phyloP scores from a whole-genome alignment of 2,113 vertebrate species.

The Rhegmatorhina hoffmannsi region DNA sequence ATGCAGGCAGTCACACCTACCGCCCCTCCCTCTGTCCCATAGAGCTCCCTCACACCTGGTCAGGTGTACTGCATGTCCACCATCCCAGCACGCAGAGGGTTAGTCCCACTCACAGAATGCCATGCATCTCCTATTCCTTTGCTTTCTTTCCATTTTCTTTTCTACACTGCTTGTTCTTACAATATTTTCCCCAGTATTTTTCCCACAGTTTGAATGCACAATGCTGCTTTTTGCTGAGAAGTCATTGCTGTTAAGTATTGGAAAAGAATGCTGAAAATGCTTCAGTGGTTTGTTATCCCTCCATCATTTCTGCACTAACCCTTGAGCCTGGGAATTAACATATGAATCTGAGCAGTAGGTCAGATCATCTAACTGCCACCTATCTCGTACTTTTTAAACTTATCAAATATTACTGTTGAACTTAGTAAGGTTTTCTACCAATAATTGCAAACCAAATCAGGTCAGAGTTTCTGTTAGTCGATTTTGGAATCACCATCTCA shows the following conservation, averaged over 20 bases:
- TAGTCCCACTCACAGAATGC: neutral
- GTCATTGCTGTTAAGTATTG: neutral
- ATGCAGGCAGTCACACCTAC: neutral
- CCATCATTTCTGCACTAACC: neutral
- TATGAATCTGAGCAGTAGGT: neutral
- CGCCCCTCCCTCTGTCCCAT: neutral
- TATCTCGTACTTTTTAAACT: neutral
- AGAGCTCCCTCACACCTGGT: neutral
- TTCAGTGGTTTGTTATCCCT: neutral
- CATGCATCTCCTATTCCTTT: neutral
- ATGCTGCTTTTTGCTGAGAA: neutral
- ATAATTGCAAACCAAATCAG: neutral
- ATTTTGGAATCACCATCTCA: neutral
- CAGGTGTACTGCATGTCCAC: neutral
- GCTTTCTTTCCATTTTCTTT: constrained; percentile 20
- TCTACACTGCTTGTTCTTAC: neutral
- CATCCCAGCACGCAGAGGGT: neutral
- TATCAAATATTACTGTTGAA: neutral
- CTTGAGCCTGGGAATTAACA: neutral
- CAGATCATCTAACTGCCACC: neutral
- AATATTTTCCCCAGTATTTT: neutral
- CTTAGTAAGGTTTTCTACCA: neutral
- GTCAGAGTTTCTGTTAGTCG: neutral
- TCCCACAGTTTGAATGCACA: neutral
- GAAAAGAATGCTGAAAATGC: neutral